phyloP scores from a whole-genome alignment of 1,140 invertebrate species.

The Sinella curviseta region DNA sequence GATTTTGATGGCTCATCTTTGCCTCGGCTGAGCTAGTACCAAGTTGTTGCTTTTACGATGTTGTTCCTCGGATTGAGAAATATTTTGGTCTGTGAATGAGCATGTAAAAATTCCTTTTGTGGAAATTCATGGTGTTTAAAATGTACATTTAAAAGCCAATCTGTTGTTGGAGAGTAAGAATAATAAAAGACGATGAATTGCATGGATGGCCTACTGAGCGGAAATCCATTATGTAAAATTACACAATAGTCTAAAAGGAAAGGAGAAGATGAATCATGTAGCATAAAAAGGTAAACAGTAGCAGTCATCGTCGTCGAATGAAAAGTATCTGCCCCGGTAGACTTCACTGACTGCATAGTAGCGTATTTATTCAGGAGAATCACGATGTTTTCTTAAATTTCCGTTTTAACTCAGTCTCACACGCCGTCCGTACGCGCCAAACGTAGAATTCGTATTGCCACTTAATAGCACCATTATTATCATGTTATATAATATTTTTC shows the following conservation, averaged over 20 bases:
- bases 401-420: not conserved
- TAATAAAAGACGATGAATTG: conserved; percentile 19
- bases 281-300: conserved; percentile 20
- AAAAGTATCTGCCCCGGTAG: not conserved
- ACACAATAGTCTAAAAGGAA: conserved; percentile 30
- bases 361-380: not conserved
- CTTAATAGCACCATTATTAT: not conserved
- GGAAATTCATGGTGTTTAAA: conserved; percentile 2
- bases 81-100: not conserved
- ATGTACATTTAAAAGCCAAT: conserved; percentile 1
- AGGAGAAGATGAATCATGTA: conserved; percentile 19
- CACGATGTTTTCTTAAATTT: conserved; percentile 17
- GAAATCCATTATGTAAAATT: conserved; percentile 42
- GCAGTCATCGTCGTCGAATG: not conserved
- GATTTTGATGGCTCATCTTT: not conserved
- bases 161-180: not conserved
- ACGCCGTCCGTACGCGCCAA: too few species aligned
- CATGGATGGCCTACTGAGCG: conserved; percentile 27
- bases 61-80: not conserved
- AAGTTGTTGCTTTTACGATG: not conserved
- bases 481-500: not conserved
- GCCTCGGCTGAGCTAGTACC: not conserved
- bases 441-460: too few species aligned
- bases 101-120: conserved; percentile 10
- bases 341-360: not conserved